phyloP scores from a whole-genome alignment of 2,797 vertebrate genomes.

The Capromys pilorides region DNA sequence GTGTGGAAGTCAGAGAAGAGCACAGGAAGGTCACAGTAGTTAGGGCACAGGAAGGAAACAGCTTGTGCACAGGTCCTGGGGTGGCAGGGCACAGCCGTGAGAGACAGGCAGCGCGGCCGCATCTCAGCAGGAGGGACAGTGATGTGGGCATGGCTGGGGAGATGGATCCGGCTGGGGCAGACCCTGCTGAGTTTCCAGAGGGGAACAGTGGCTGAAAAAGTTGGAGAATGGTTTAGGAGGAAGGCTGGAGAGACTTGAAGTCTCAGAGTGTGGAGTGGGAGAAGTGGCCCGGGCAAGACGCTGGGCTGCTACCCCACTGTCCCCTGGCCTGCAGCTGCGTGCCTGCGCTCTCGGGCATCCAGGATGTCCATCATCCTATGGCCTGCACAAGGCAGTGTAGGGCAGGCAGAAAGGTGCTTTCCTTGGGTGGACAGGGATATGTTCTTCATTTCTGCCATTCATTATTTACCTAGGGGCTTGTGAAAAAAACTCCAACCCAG shows the following conservation, averaged over 20 bases:
- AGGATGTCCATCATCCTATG: neutral
- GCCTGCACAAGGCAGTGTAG: neutral
- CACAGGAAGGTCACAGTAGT: neutral
- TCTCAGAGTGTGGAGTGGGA: neutral
- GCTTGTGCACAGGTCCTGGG: neutral
- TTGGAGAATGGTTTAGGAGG: neutral
- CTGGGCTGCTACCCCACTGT: neutral
- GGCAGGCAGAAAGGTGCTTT: neutral
- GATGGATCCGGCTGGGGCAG: neutral
- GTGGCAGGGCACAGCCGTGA: neutral
- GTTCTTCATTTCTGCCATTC: conserved; percentile 32
- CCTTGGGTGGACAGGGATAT: neutral
- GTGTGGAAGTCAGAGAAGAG: neutral
- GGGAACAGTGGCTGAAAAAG: neutral
- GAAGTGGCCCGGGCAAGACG: neutral
- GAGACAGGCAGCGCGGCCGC: neutral
- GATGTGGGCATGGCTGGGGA: neutral
- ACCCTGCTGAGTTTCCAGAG: neutral
- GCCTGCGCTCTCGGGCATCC: neutral
- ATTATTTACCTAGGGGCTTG: conserved; percentile 55
- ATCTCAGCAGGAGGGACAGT: neutral
- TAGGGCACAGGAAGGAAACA: neutral
- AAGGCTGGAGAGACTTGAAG: neutral
- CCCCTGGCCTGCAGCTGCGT: neutral
- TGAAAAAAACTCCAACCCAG: conserved; percentile 5